A percentile compares a stretch with the other conserved stretches of the same genome.
Conservation (phyloP, 2,888 invertebrate genomes). For the Cancer borealis region DNA sequence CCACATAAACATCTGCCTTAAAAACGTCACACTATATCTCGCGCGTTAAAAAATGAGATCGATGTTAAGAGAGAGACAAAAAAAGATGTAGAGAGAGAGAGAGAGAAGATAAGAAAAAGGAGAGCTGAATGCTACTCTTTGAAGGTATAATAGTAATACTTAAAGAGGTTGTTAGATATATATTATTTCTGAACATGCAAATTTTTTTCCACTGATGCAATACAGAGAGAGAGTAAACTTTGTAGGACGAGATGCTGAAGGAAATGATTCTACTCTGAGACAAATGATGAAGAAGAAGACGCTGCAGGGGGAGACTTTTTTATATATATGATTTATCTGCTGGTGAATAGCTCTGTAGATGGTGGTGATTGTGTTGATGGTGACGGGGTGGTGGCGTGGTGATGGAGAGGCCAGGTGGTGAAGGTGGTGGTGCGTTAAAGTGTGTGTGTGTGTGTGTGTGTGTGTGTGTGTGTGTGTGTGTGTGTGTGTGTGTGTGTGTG, state of each 20-base stretch:
- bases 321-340: background rate
- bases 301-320: background rate
- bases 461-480: background rate
- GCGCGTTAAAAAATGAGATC: background rate
- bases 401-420: slow-evolving; percentile 12
- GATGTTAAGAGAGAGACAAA: background rate
- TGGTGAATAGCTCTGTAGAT: background rate
- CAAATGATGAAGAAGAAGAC: background rate
- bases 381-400: slow-evolving; percentile 8
- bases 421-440: background rate
- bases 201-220: background rate
- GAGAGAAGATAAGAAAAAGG: background rate
- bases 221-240: background rate
- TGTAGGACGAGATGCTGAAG: background rate
- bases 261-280: background rate
- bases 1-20: too few relatives aligned
- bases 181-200: too few relatives aligned
- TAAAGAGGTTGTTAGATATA: too few relatives aligned
- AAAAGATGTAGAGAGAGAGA: too few relatives aligned
- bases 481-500: background rate
- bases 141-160: too few relatives aligned
- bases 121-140: too few relatives aligned
- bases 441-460: background rate
- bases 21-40: too few relatives aligned
- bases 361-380: slow-evolving; percentile 14